phyloP scores from a whole-genome alignment of 2,797 vertebrate species.

The Streptopelia turtur region DNA sequence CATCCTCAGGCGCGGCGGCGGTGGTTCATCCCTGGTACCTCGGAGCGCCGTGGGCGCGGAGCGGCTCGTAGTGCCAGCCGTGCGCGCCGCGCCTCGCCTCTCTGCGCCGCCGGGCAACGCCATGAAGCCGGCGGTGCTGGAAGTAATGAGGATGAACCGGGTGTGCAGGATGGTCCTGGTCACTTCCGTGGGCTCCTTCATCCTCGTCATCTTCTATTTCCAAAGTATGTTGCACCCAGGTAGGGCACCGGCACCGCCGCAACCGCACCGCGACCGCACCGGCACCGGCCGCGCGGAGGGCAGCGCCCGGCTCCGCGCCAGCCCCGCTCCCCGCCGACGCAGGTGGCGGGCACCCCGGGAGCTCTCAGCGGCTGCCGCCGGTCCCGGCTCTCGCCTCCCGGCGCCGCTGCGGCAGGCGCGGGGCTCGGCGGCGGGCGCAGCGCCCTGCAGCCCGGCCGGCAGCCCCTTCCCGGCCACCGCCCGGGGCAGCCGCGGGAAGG shows the following conservation, averaged over 20 bases:
- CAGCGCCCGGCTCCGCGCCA: neutral
- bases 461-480: neutral
- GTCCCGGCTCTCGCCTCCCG: neutral
- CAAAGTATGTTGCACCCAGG: slow-evolving; percentile 99
- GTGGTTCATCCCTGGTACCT: neutral
- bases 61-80: neutral
- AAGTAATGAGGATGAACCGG: slow-evolving; percentile 96
- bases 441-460: neutral
- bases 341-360: slow-evolving; percentile 34
- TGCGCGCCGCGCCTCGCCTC: neutral
- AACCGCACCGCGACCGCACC: neutral
- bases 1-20: slow-evolving; percentile 23
- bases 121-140: slow-evolving; percentile 93
- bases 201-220: slow-evolving; percentile 99
- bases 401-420: neutral
- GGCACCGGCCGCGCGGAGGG: neutral
- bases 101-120: slow-evolving; percentile 65
- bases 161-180: slow-evolving; percentile 95
- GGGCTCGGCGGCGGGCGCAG: neutral
- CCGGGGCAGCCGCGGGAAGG: neutral
- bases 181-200: slow-evolving; percentile 97
- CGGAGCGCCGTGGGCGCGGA: neutral
- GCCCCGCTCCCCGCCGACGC: slow-evolving; percentile 23
- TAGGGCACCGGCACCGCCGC: slow-evolving; percentile 78
- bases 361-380: neutral